Conservation (phyloP, 1,140 invertebrate species). For the Dermatophagoides farinae region DNA sequence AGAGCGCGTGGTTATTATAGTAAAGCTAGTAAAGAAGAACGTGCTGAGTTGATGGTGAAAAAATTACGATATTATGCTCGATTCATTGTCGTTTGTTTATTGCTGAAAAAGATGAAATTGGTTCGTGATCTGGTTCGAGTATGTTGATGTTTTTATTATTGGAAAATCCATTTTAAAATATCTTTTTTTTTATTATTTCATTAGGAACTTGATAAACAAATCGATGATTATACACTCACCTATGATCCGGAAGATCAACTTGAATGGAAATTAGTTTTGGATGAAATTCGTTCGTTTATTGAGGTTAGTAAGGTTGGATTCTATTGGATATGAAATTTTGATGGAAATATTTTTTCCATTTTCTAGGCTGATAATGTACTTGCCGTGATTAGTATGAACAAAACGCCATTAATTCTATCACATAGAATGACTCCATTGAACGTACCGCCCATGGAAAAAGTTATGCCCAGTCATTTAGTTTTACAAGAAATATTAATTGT, state of each 20-base stretch:
- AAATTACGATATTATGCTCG: slow-evolving; percentile 87
- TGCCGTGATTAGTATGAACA: slow-evolving; percentile 53
- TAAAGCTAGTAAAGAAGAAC: slow-evolving; percentile 74
- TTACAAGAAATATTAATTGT: slow-evolving; percentile 87
- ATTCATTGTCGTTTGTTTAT: slow-evolving; percentile 85
- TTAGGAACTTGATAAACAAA: slow-evolving; percentile 53
- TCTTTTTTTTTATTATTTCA: slow-evolving; percentile 5
- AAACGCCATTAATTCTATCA: slow-evolving; percentile 23
- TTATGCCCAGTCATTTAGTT: slow-evolving; percentile 43
- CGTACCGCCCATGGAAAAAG: slow-evolving; percentile 66
- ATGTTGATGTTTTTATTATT: slow-evolving; percentile 15
- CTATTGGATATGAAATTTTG: background rate
- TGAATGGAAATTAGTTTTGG: slow-evolving; percentile 81
- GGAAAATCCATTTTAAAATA: background rate
- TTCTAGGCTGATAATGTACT: slow-evolving; percentile 57
- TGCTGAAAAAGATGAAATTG: slow-evolving; percentile 82
- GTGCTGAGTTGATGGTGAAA: slow-evolving; percentile 89
- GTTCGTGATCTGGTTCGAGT: slow-evolving; percentile 67
- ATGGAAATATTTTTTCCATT: background rate
- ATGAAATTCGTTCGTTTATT: slow-evolving; percentile 84
- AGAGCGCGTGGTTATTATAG: slow-evolving; percentile 81
- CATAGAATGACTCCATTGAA: slow-evolving; percentile 53
- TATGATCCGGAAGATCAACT: slow-evolving; percentile 90
- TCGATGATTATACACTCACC: slow-evolving; percentile 72
- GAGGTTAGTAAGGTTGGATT: slow-evolving; percentile 27